These are phyloP conservation scores for Aleiodes testaceus DNA, from an alignment of 2,888 invertebrate species.

Conservation along the genomic window DNA sequence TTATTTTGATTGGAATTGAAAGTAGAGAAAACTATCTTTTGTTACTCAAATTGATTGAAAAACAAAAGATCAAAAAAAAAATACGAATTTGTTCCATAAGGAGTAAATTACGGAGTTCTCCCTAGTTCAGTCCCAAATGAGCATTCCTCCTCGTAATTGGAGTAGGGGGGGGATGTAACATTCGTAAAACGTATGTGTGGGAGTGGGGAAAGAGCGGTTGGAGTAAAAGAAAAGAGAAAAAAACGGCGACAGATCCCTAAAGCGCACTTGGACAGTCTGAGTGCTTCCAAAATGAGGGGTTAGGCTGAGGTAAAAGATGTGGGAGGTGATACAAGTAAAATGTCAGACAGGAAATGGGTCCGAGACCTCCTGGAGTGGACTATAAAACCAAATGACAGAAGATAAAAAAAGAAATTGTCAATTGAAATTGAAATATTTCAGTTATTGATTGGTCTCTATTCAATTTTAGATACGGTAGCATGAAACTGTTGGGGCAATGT, in stretches of 20 bases:
- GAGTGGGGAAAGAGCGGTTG: slow-evolving; percentile 5
- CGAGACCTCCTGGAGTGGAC: slow-evolving; percentile 30
- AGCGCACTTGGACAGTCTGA: slow-evolving; percentile 36
- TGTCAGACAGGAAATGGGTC: slow-evolving; percentile 52
- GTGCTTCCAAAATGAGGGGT: slow-evolving; percentile 11
- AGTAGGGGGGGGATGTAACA: slow-evolving; percentile 51
- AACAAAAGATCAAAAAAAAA: slow-evolving; percentile 23
- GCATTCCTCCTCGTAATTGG: slow-evolving; percentile 70
- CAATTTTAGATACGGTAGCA: slow-evolving; percentile 2
- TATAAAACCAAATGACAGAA: slow-evolving; percentile 15
- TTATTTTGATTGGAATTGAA: too few relatives aligned
- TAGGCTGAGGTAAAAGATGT: slow-evolving; percentile 13
- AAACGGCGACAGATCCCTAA: slow-evolving; percentile 37
- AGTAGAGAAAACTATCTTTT: too few relatives aligned
- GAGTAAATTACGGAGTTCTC: slow-evolving; percentile 60
- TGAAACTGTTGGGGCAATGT: slow-evolving; percentile 3
- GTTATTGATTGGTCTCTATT: slow-evolving; percentile 1
- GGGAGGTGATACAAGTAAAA: slow-evolving; percentile 37
- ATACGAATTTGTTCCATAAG: slow-evolving; percentile 42
- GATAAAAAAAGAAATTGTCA: slow-evolving; percentile 18
- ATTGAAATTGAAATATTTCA: background rate
- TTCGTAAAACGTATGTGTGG: slow-evolving; percentile 37
- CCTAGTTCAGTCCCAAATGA: slow-evolving; percentile 63
- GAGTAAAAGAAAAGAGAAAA: slow-evolving; percentile 34
- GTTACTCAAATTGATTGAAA: too few relatives aligned